These are phyloP conservation scores for Heliconius aoede DNA, from an alignment of 2,888 invertebrate species.

Conservation along the genomic window DNA sequence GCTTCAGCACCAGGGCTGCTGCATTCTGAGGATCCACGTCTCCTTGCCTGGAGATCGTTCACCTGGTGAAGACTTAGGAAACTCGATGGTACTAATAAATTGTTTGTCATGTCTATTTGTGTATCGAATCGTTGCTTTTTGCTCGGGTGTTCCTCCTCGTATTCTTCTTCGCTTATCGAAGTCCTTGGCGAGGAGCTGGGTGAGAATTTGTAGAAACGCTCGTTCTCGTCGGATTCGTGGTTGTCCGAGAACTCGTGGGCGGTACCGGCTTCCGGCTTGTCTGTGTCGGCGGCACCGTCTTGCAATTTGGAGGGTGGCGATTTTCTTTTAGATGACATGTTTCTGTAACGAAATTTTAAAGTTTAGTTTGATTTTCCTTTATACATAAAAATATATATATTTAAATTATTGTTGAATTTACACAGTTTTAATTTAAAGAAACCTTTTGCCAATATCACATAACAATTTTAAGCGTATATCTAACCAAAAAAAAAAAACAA, in stretches of 20 bases:
- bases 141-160: slow-evolving; percentile 84
- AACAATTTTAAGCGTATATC: too few relatives aligned
- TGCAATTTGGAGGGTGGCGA: slow-evolving; percentile 97
- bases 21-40: slow-evolving; percentile 87
- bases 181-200: slow-evolving; percentile 76
- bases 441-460: too few relatives aligned
- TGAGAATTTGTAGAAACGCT: slow-evolving; percentile 78
- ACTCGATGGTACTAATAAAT: slow-evolving; percentile 81
- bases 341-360: slow-evolving; percentile 85
- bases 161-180: slow-evolving; percentile 85
- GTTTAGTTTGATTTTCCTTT: neutral
- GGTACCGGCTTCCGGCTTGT: slow-evolving; percentile 80
- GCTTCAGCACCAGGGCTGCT: slow-evolving; percentile 88
- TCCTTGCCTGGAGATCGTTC: slow-evolving; percentile 77
- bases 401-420: too few relatives aligned
- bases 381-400: neutral
- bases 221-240: slow-evolving; percentile 74
- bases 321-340: slow-evolving; percentile 98
- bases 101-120: slow-evolving; percentile 83
- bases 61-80: slow-evolving; percentile 84
- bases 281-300: slow-evolving; percentile 85
- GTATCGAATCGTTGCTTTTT: slow-evolving; percentile 85
- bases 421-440: too few relatives aligned
- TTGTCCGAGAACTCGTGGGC: slow-evolving; percentile 76
- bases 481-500: too few relatives aligned